Evolutionary conservation across 2,888 invertebrate genomes (phyloP).

Genomic region (Acleris literana): DNA sequence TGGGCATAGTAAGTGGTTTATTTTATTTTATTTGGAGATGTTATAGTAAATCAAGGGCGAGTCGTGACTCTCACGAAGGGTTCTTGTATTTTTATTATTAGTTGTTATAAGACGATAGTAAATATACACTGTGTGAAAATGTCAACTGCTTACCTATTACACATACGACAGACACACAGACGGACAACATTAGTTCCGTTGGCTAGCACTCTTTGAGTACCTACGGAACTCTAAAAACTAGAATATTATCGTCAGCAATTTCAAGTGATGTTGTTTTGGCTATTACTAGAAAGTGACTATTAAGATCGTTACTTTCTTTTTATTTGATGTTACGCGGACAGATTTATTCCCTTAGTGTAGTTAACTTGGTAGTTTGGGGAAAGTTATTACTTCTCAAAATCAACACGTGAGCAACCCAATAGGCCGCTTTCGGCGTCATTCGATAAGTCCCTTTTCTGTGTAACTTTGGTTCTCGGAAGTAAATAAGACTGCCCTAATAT

Average conservation of each 20-base stretch:
- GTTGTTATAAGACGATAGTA: too few species aligned
- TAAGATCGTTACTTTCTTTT: conserved; percentile 20
- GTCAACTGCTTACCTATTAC: too few species aligned
- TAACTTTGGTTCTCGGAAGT: conserved; percentile 14
- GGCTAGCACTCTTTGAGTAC: too few species aligned
- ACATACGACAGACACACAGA: too few species aligned
- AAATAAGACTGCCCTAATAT: conserved; percentile 21
- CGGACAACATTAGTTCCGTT: too few species aligned
- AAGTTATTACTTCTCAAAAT: conserved; percentile 14
- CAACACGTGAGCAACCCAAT: conserved; percentile 15
- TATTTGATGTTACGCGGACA: conserved; percentile 8
- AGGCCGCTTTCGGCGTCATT: background rate
- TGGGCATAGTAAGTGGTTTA: conserved; percentile 73
- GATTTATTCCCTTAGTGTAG: background rate
- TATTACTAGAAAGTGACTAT: conserved; percentile 20
- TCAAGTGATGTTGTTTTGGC: conserved; percentile 1
- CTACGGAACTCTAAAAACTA: background rate
- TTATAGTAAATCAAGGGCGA: too few species aligned
- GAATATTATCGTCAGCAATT: background rate
- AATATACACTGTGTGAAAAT: too few species aligned
- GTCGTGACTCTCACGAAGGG: too few species aligned
- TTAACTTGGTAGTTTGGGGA: conserved; percentile 4
- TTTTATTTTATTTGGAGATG: background rate
- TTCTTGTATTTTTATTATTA: too few species aligned
- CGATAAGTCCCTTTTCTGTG: conserved; percentile 6